Base-by-base conservation (phyloP, 1,140 invertebrate genomes). In the Aphidius gifuensis region DNA sequence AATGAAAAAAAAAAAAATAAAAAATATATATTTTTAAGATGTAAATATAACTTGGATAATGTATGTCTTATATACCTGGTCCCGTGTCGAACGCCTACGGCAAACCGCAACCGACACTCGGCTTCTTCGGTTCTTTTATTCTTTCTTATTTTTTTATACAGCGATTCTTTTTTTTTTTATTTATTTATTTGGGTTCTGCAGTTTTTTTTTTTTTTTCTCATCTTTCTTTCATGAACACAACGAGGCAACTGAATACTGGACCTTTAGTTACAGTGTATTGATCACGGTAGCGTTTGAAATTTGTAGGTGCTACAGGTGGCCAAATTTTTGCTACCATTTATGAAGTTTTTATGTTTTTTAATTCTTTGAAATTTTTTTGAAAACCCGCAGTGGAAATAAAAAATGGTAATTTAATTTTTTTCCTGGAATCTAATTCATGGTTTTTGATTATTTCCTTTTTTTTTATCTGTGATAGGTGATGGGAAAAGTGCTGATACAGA, bases 31-130 rank as follows among this genome's bases (percentile, higher is more conserved):
- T 32, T 32, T 32, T 32, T 32, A 32, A 32, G 23, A 32, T 32
- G 23, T 64, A 67, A 64, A 66, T 61, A 61, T 61, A 58, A 66
- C 68, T 69, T 68, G 68, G 68, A 72, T 74, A 72, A 71, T 71
- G 70, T 69, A 69, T 55, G 53, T 40, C 23, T 32, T 43, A 42
- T 55, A 55, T 55, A 55, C 53, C 53, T 40, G 53, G 40, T 38
- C 67, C 67, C 66, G 69, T 69, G 67, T 72, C 66, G 65, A 66
- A 68, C 69, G 62, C 68, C 69, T 63, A 64, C 68, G 66, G 49
- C 64, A 42, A 55, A 55, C 53, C 53, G 53, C 53, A 55, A 42
- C 53, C 53, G 53, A 55, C 53, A 55, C 53, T 55, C 38, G 47
- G 43, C 21, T 50, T 55, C 45, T 62, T 21, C 43, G 21, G 48